Conservation (phyloP, 1,140 invertebrate species). For the Pogonomyrmex californicus region DNA sequence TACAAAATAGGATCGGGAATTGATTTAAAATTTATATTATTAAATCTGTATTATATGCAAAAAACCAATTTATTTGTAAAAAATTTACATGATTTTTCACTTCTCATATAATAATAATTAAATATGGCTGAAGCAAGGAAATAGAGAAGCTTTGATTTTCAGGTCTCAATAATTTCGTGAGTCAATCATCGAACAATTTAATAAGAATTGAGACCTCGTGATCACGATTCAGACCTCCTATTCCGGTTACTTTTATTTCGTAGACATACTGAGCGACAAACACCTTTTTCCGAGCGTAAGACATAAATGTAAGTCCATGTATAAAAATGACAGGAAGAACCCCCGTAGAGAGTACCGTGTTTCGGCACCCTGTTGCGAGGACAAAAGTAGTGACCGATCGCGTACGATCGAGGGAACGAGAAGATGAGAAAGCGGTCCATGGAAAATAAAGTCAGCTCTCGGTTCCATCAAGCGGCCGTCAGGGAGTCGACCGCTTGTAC, state of each 20-base stretch:
- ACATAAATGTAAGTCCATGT: conserved; percentile 23
- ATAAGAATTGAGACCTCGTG: background rate
- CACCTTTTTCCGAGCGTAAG: background rate
- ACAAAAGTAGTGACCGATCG: conserved; percentile 72
- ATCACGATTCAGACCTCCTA: background rate
- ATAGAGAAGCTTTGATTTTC: background rate
- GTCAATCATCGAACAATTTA: background rate
- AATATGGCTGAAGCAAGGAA: background rate
- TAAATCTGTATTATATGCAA: background rate
- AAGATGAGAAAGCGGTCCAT: conserved; percentile 73
- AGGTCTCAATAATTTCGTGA: background rate
- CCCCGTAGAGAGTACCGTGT: conserved; percentile 59
- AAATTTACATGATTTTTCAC: background rate
- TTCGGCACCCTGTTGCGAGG: conserved; percentile 73
- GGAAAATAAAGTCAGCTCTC: conserved; percentile 78
- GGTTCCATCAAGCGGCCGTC: conserved; percentile 66
- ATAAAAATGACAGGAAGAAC: conserved; percentile 19
- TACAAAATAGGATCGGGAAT: background rate
- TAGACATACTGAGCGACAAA: background rate
- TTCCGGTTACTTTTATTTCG: background rate
- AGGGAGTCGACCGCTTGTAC: conserved; percentile 66
- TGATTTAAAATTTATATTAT: background rate
- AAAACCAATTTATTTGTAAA: background rate
- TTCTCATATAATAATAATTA: background rate
- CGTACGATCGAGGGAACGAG: conserved; percentile 61